A percentile compares a stretch with the other conserved stretches of the same genome.
phyloP scores from a whole-genome alignment of 2,113 vertebrate species.

The Colinus virginianus region DNA sequence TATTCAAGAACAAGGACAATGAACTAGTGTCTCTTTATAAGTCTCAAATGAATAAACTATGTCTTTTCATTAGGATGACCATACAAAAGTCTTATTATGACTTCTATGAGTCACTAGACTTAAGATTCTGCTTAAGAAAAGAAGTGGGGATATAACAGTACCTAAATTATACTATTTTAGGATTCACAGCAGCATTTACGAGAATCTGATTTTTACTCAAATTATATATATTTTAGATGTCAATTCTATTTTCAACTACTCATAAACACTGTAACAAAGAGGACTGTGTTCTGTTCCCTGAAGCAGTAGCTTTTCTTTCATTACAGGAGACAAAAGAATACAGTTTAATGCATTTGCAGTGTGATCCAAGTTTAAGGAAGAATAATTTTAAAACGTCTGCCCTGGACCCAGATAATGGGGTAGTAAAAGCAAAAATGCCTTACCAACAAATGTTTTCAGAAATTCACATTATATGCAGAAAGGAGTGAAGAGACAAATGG shows the following conservation, averaged over 20 bases:
- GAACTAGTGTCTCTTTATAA: neutral
- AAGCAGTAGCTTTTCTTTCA: neutral
- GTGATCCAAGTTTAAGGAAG: neutral
- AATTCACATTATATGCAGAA: neutral
- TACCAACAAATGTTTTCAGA: neutral
- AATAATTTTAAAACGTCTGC: neutral
- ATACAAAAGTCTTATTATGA: neutral
- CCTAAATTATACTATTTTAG: neutral
- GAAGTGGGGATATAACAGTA: rapidly evolving
- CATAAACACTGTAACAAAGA: neutral
- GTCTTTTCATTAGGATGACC: neutral
- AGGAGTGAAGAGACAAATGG: neutral
- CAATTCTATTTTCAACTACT: neutral
- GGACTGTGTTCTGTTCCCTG: neutral
- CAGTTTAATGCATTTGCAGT: neutral
- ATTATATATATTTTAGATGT: neutral
- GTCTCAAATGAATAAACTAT: neutral
- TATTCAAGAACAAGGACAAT: neutral
- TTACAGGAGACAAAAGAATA: neutral
- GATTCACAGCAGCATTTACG: neutral
- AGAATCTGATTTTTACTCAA: neutral
- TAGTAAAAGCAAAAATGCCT: neutral
- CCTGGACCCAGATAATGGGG: neutral
- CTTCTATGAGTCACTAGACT: neutral
- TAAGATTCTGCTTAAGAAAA: neutral